These are phyloP conservation scores for Diorhabda sublineata DNA, from an alignment of 1,140 invertebrate genomes.

Conservation along the genomic window DNA sequence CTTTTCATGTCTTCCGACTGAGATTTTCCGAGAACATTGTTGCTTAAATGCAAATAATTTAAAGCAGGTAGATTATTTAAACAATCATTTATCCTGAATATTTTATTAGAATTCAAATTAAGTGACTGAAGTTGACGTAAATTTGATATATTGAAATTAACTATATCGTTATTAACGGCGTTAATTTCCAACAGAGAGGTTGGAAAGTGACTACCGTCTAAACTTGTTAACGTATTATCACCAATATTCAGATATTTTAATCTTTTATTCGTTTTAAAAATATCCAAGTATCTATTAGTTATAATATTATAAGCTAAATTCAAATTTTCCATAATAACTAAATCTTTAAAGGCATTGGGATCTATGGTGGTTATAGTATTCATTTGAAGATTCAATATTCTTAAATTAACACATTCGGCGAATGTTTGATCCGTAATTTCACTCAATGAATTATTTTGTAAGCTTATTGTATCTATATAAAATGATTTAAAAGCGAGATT, in stretches of 20 bases:
- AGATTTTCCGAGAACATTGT: constrained; percentile 9
- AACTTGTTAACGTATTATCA: background rate
- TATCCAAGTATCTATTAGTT: background rate
- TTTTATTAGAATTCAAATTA: constrained; percentile 9
- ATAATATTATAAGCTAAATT: constrained; percentile 18
- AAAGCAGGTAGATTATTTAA: constrained; percentile 9
- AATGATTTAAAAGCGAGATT: constrained; percentile 11
- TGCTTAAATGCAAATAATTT: constrained; percentile 4
- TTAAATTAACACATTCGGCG: constrained; percentile 8
- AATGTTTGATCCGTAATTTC: constrained; percentile 7
- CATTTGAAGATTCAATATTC: constrained; percentile 11
- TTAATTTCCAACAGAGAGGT: constrained; percentile 3
- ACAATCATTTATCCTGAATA: background rate
- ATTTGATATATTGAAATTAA: constrained; percentile 6
- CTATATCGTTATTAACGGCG: constrained; percentile 1
- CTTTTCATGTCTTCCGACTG: background rate
- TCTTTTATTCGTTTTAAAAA: background rate
- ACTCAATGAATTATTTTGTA: constrained; percentile 9
- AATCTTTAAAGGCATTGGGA: constrained; percentile 9
- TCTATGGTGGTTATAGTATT: constrained; percentile 13
- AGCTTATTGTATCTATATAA: background rate
- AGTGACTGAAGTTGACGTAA: constrained; percentile 4
- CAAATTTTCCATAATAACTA: background rate
- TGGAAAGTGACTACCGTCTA: constrained; percentile 9
- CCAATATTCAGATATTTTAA: constrained; percentile 9